Percentiles rank a stretch among this genome's conserved stretches.
Conservation (phyloP, 2,113 vertebrate species). For the Meriones unguiculatus region DNA sequence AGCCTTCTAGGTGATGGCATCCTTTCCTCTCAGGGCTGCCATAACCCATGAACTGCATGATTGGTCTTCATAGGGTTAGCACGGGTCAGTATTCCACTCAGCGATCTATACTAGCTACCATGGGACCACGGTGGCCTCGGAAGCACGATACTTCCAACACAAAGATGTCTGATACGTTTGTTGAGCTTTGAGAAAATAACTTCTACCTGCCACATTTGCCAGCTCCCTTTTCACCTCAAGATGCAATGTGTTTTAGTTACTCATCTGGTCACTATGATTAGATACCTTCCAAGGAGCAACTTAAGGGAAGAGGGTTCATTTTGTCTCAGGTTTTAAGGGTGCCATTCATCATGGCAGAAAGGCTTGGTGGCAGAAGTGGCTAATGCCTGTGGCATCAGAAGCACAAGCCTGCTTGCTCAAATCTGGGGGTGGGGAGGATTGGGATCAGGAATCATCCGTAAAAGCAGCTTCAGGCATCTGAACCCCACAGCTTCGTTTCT, state of each 20-base stretch:
- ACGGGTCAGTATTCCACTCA: background rate
- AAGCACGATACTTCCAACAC: background rate
- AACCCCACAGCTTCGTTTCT: background rate
- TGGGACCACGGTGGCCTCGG: background rate
- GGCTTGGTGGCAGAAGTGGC: background rate
- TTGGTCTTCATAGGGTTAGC: fast-evolving
- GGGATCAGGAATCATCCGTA: background rate
- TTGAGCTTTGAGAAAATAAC: background rate
- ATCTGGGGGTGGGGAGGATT: background rate
- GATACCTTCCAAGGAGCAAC: background rate
- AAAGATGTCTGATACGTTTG: background rate
- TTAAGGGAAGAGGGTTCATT: background rate
- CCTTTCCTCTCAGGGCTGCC: too few species aligned
- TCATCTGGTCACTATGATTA: background rate
- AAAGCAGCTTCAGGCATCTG: background rate
- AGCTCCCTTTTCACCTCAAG: background rate
- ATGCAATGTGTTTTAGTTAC: too few species aligned
- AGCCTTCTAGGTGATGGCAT: too few species aligned
- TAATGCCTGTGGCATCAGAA: too few species aligned
- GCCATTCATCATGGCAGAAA: background rate
- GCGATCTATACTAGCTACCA: background rate
- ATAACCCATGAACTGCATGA: background rate
- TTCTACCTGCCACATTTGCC: too few species aligned
- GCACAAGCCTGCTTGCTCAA: background rate
- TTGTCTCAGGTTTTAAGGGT: background rate